phyloP scores from a whole-genome alignment of 1,140 invertebrate genomes.

The Heliconius congener region DNA sequence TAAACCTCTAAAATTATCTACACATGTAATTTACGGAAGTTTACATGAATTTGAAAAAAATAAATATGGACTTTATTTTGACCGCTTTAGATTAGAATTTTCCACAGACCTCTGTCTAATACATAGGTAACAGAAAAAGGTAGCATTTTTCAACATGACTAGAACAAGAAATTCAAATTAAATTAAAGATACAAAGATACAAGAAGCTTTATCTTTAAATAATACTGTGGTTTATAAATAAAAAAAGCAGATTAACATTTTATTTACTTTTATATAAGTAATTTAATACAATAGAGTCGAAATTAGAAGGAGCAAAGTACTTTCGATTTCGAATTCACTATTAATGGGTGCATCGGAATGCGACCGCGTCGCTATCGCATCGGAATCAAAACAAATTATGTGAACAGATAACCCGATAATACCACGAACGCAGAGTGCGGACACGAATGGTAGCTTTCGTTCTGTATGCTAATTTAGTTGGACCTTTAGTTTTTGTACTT shows the following conservation, averaged over 20 bases:
- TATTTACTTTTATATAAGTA: not conserved
- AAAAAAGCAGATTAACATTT: not conserved
- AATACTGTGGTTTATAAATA: not conserved
- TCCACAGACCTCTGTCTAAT: not conserved
- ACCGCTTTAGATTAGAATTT: not conserved
- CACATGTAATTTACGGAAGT: not conserved
- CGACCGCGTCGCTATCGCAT: slow-evolving; percentile 38
- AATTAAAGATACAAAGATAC: not conserved
- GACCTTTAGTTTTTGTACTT: not conserved
- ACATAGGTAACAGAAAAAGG: not conserved
- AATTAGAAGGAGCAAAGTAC: slow-evolving; percentile 23
- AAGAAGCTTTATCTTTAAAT: slow-evolving; percentile 8
- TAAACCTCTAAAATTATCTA: not conserved
- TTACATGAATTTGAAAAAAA: not conserved
- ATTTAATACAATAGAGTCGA: not conserved
- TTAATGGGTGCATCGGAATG: slow-evolving; percentile 37
- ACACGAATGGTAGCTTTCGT: not conserved
- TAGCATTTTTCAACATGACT: not conserved
- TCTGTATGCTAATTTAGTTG: not conserved
- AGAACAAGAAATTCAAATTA: not conserved
- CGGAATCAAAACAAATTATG: slow-evolving; percentile 49
- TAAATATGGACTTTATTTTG: not conserved
- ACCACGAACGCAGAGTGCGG: slow-evolving; percentile 45
- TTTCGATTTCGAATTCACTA: slow-evolving; percentile 54
- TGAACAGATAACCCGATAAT: slow-evolving; percentile 42